Evolutionary conservation across 1,140 invertebrate species (phyloP), one percentile per base, ranked within the genome.

Genomic region (Lepidurus arcticus): DNA sequence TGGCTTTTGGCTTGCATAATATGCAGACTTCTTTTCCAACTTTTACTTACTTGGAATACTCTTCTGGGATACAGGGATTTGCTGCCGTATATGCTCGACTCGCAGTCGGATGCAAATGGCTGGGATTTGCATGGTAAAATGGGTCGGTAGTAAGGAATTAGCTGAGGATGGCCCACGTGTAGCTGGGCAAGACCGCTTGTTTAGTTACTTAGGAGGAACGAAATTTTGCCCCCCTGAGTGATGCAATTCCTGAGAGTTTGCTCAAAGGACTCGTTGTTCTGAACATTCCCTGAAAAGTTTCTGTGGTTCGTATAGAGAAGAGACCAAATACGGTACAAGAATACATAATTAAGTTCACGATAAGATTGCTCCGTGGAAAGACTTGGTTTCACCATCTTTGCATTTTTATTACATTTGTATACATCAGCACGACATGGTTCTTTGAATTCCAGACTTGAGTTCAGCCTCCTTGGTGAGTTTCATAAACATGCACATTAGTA

Each of bases 381-480:
- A 21, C 16, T n/a, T n/a, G 53, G 21, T 65, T 7, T 21, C 21
- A 65, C 16, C n/a, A 65, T 65, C 53, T 65, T 65, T 65, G 53
- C 53, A 75, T 80, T 73, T 80, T 77, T 75, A 76, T 76, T 81
- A 73, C 73, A 65, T 76, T 73, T 34, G 4, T 34, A 34, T 34
- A 34, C 34, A 34, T 34, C 34, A 34, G 34, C 34, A 34, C 34
- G 34, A 34, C 34, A 34, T 1, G 34, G 34, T 34, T 34, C 34
- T 3, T 34, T 34, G 34, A 34, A 3, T 34, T 34, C 34, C 34
- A 34, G 34, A 34, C 34, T 1, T 34, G 34, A 34, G 34, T 34
- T 34, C 34, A 34, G 34, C 34, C 34, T 3, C 34, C 34, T 34
- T 34, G 34, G 34, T 34, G 34, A 34, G 34, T 34, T 34, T 34